These are phyloP conservation scores for Lithosia quadra DNA, from an alignment of 2,888 invertebrate genomes.

Conservation along the genomic window DNA sequence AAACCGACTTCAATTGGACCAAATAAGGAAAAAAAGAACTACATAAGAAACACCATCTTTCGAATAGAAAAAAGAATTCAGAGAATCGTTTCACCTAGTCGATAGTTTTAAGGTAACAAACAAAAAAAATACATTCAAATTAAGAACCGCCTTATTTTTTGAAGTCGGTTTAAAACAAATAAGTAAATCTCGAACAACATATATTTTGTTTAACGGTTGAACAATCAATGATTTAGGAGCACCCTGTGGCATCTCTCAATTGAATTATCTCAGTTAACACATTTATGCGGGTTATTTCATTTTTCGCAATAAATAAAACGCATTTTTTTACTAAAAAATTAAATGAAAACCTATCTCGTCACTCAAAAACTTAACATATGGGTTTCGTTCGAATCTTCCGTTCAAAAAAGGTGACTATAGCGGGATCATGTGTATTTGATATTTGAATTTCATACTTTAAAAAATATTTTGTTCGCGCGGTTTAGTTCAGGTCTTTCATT, in stretches of 20 bases:
- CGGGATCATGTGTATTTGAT: conserved; percentile 28
- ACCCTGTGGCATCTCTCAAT: not conserved
- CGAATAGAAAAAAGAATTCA: too few species aligned
- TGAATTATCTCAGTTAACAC: conserved; percentile 22
- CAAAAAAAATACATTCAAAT: too few species aligned
- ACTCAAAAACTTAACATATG: conserved; percentile 66
- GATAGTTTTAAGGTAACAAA: too few species aligned
- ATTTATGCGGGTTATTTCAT: conserved; percentile 60
- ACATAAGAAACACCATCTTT: too few species aligned
- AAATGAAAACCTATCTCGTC: conserved; percentile 56
- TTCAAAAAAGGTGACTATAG: conserved; percentile 33
- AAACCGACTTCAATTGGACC: too few species aligned
- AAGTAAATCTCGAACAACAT: too few species aligned
- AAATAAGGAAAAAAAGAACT: too few species aligned
- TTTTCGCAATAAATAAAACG: conserved; percentile 57
- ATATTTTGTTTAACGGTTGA: not conserved
- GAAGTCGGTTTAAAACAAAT: too few species aligned
- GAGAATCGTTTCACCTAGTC: too few species aligned
- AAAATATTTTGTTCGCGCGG: not conserved
- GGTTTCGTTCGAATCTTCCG: conserved; percentile 47
- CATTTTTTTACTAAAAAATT: conserved; percentile 49
- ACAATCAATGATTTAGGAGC: not conserved
- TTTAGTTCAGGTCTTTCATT: not conserved
- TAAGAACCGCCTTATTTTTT: too few species aligned
- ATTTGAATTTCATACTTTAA: conserved; percentile 13